A percentile compares a stretch with the other conserved stretches of the same genome.
Evolutionary conservation across 1,140 invertebrate species (phyloP).

Genomic region (Physella acuta): DNA sequence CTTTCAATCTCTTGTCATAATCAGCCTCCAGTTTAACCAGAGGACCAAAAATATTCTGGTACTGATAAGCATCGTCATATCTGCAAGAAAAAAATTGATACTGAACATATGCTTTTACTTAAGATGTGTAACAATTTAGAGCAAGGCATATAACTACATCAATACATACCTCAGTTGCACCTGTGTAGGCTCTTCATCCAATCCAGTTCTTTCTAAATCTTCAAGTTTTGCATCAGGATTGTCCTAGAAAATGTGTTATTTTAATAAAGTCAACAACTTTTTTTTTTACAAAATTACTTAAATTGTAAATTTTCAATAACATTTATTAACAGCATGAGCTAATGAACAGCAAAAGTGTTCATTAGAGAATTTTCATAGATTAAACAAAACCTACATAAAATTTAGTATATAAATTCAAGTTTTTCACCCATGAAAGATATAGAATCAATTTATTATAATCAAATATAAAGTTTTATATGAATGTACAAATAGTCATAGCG

Average conservation of each 20-base stretch:
- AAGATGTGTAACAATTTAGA: too few relatives aligned
- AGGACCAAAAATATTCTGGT: constrained; percentile 97
- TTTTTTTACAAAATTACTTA: background rate
- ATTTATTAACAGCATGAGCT: constrained; percentile 8
- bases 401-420: too few relatives aligned
- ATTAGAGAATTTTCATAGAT: too few relatives aligned
- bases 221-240: constrained; percentile 97
- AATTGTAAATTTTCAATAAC: background rate
- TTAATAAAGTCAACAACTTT: background rate
- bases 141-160: too few relatives aligned
- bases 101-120: background rate
- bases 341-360: too few relatives aligned
- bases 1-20: constrained; percentile 96
- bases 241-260: constrained; percentile 62
- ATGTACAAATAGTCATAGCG: background rate
- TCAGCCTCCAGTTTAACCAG: constrained; percentile 96
- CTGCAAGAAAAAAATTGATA: constrained; percentile 51
- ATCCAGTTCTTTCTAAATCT: constrained; percentile 95
- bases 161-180: constrained; percentile 79
- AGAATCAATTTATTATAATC: too few relatives aligned
- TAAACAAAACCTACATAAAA: too few relatives aligned
- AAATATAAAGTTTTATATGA: too few relatives aligned
- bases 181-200: constrained; percentile 95
- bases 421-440: too few relatives aligned
- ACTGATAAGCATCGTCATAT: constrained; percentile 98